Evolutionary conservation across 2,797 vertebrate species (phyloP).

Genomic region (Coluber constrictor): DNA sequence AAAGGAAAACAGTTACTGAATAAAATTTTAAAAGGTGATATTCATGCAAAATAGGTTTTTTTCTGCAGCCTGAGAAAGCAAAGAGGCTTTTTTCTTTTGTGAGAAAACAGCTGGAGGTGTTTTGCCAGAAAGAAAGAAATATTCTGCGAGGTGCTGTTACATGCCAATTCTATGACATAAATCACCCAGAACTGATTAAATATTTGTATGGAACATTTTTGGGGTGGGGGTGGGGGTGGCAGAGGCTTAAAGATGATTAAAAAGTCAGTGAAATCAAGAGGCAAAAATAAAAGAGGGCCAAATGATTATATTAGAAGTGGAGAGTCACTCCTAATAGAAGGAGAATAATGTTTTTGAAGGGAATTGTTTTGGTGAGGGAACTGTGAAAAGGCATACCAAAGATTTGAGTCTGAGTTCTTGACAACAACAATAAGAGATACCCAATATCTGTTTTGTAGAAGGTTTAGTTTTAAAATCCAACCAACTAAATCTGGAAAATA

Average conservation of each 20-base stretch:
- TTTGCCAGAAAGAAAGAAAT: slow-evolving; percentile 35
- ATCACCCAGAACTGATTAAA: slow-evolving; percentile 13
- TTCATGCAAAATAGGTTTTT: slow-evolving; percentile 26
- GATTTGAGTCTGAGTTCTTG: not conserved
- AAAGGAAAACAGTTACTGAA: slow-evolving; percentile 32
- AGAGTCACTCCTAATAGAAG: not conserved
- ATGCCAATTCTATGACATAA: slow-evolving; percentile 35
- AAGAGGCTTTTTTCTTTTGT: slow-evolving; percentile 24
- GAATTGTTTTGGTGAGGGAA: not conserved
- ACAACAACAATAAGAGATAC: not conserved
- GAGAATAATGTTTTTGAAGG: not conserved
- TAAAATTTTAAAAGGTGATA: slow-evolving; percentile 27
- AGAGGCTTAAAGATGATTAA: not conserved
- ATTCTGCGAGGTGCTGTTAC: slow-evolving; percentile 31
- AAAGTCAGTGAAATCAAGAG: no score
- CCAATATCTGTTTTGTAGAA: not conserved
- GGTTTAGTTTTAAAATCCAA: not conserved
- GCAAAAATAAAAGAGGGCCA: not conserved
- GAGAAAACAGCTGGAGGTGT: slow-evolving; percentile 34
- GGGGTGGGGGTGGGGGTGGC: not conserved
- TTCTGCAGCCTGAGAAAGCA: slow-evolving; percentile 39
- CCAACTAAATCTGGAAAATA: not conserved
- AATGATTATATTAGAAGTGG: not conserved
- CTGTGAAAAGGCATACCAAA: not conserved
- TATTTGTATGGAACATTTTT: not conserved